Conservation (phyloP, 2,113 vertebrate species). For the Dasypus novemcinctus region DNA sequence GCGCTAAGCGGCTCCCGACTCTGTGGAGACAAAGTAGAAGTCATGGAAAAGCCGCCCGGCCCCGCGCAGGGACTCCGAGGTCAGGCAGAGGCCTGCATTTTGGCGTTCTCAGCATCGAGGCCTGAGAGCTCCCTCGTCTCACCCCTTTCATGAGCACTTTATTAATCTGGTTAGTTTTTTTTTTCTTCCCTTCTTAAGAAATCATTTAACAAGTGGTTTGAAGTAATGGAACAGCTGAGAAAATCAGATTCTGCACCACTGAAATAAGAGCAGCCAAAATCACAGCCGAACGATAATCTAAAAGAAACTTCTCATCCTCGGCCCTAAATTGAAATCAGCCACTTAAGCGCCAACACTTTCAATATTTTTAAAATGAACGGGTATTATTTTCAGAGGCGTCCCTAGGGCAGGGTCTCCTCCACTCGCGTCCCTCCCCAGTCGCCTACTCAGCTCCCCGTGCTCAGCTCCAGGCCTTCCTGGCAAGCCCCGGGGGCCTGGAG, state of each 20-base stretch:
- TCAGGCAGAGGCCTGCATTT: neutral
- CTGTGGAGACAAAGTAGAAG: neutral
- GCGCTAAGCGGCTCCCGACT: neutral
- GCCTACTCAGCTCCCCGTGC: neutral
- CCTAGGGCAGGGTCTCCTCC: neutral
- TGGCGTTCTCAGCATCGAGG: neutral
- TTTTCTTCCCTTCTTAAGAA: neutral
- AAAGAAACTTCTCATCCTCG: neutral
- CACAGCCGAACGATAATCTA: neutral
- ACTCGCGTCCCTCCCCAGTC: too few species aligned
- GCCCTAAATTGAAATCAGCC: neutral
- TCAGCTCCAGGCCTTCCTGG: neutral
- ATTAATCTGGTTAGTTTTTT: neutral
- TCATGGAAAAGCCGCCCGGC: accelerated
- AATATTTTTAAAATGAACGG: neutral
- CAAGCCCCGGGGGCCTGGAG: neutral
- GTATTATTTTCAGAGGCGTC: neutral
- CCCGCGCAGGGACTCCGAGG: neutral
- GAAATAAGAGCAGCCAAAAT: neutral
- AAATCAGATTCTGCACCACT: neutral
- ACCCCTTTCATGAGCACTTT: neutral
- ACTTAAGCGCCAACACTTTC: neutral
- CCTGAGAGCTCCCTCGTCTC: neutral
- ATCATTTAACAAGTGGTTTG: neutral
- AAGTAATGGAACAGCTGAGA: slow-evolving; percentile 7